phyloP scores from a whole-genome alignment of 1,140 invertebrate species.

The Psix sp. region DNA sequence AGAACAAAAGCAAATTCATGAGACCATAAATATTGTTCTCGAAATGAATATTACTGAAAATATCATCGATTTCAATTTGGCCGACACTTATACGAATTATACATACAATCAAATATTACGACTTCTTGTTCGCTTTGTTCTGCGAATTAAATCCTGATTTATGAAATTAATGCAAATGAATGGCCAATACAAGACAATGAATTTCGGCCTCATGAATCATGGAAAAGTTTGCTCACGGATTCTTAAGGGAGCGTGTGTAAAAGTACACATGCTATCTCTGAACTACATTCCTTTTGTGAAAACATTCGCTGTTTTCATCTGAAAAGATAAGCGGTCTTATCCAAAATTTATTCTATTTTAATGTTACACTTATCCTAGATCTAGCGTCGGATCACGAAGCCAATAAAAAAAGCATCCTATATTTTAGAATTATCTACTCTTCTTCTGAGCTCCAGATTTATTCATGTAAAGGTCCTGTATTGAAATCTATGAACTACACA shows the following conservation, averaged over 20 bases:
- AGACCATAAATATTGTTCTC: no score
- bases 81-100: slow-evolving; percentile 2
- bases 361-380: slow-evolving; percentile 37
- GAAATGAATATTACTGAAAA: no score
- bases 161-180: slow-evolving; percentile 47
- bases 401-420: slow-evolving; percentile 21
- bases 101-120: slow-evolving; percentile 27
- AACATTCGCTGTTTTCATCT: slow-evolving; percentile 15
- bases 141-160: slow-evolving; percentile 15
- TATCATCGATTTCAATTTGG: no score
- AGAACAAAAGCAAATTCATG: no score
- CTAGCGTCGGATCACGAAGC: slow-evolving; percentile 29
- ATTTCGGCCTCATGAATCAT: slow-evolving; percentile 43
- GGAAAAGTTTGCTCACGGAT: slow-evolving; percentile 36
- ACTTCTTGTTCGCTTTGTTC: slow-evolving; percentile 1
- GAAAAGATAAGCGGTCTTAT: slow-evolving; percentile 40
- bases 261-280: not conserved
- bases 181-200: slow-evolving; percentile 35
- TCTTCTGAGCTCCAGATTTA: slow-evolving; percentile 20
- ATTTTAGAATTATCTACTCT: slow-evolving; percentile 35
- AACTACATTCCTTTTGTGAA: slow-evolving; percentile 5
- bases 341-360: slow-evolving; percentile 48
- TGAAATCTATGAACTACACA: slow-evolving; percentile 40
- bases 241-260: not conserved
- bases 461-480: slow-evolving; percentile 39